phyloP scores from a whole-genome alignment of 2,888 invertebrate genomes.

The Drosophila mettleri region DNA sequence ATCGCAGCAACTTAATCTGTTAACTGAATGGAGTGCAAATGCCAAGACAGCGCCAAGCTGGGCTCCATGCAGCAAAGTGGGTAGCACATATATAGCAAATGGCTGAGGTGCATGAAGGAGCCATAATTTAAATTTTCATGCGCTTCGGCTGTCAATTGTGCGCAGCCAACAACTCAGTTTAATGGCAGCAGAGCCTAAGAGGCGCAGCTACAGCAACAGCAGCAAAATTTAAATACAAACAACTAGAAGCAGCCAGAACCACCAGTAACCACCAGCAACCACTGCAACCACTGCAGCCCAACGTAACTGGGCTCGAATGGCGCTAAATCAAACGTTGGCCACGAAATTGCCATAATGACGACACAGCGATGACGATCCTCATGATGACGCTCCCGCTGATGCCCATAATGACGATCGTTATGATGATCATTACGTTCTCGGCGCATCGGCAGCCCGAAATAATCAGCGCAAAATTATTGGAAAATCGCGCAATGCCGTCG shows the following conservation, averaged over 20 bases:
- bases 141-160: slow-evolving; percentile 71
- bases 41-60: slow-evolving; percentile 15
- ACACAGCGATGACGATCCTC: slow-evolving; percentile 46
- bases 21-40: slow-evolving; percentile 32
- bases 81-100: slow-evolving; percentile 29
- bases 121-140: slow-evolving; percentile 77
- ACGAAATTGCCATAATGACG: slow-evolving; percentile 82
- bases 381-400: slow-evolving; percentile 13
- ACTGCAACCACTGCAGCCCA: slow-evolving; percentile 5
- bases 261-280: not conserved
- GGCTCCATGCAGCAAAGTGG: slow-evolving; percentile 32
- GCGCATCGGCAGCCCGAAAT: slow-evolving; percentile 42
- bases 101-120: slow-evolving; percentile 23
- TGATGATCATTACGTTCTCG: slow-evolving; percentile 5
- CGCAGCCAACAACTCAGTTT: slow-evolving; percentile 76
- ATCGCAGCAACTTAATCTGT: slow-evolving; percentile 54
- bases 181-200: slow-evolving; percentile 56
- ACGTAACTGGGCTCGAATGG: slow-evolving; percentile 47
- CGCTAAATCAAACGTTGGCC: slow-evolving; percentile 78
- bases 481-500: slow-evolving; percentile 49
- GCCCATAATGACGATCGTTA: not conserved
- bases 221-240: slow-evolving; percentile 74
- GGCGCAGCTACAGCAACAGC: slow-evolving; percentile 25
- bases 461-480: slow-evolving; percentile 66
- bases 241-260: slow-evolving; percentile 35